phyloP scores from a whole-genome alignment of 2,113 vertebrate genomes.

The Tragelaphus strepsiceros region DNA sequence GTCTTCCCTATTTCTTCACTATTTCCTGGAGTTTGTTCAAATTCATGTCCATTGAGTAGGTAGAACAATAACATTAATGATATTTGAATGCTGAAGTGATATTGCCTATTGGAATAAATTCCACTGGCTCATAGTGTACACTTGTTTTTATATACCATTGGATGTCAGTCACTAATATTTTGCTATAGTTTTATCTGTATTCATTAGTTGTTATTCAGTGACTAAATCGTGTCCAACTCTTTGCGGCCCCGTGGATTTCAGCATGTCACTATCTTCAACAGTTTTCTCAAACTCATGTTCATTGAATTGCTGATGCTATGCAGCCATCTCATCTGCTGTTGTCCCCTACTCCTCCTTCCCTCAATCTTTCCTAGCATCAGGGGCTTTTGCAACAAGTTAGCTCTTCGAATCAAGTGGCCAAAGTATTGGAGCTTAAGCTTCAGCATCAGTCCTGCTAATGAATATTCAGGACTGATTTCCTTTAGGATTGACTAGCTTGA shows the following conservation, averaged over 20 bases:
- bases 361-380: not conserved
- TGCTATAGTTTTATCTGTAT: not conserved
- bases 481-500: not conserved
- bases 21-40: not conserved
- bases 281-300: not conserved
- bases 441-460: not conserved
- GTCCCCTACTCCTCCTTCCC: not conserved
- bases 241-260: not conserved
- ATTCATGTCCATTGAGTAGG: not conserved
- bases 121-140: not conserved
- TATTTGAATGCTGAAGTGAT: not conserved
- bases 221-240: not conserved
- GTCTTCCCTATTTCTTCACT: not conserved
- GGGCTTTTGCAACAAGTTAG: not conserved
- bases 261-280: not conserved
- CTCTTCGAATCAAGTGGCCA: not conserved
- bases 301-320: not conserved
- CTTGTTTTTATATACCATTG: not conserved
- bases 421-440: not conserved
- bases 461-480: not conserved
- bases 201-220: not conserved
- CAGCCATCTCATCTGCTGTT: not conserved
- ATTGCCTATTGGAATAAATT: not conserved
- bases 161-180: not conserved
- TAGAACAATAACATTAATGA: not conserved